Base-by-base conservation (phyloP, 2,113 vertebrate species). In the Phylloscopus trochiloides region DNA sequence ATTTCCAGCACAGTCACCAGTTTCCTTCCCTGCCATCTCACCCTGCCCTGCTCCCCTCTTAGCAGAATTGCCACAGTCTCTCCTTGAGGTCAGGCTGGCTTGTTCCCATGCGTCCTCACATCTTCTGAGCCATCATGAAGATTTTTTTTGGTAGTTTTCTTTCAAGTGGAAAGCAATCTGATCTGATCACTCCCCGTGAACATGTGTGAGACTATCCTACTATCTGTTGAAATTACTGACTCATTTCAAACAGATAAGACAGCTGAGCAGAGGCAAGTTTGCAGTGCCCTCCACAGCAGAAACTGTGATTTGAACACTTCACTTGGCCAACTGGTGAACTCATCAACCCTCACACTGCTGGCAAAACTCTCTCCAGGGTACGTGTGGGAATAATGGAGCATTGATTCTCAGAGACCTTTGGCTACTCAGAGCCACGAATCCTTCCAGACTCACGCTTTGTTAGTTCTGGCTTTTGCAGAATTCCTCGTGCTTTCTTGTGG, bases 401-500 rank as follows among this genome's bases (percentile, higher is more conserved):
- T 10, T 68, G 78, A 85, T 92, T 82, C 25, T 4, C 52, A 38
- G 52, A 75, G 78, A 65, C 71, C 42, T 74, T 96, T 83, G 55
- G 55, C 80, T 90, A 77, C 72, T 71, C 59, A 92, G 80, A 92
- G 79, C 63, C 73, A 84, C 18, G 32, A 76, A 96, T 88, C 67
- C 68, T 83, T 66, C 29, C 59, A 77, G 82, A 22, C 21, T 77
- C 32, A 25, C 15, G n/a, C 47, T 92, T 94, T 93, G 72, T 88
- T 95, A 67, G 63, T 86, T 90, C 91, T 86, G 72, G 47, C 83
- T 84, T 88, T 77, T 47, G 22, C 72, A 71, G 40, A 83, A 91
- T 80, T 86, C 43, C 92, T 76, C 47, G 6, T 93, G 88, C 65
- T 77, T 93, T 77, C 90, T 67, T 84, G 82, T 86, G 88, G 93